phyloP scores from a whole-genome alignment of 2,888 invertebrate species.

The Zaprionus obscuricornis region DNA sequence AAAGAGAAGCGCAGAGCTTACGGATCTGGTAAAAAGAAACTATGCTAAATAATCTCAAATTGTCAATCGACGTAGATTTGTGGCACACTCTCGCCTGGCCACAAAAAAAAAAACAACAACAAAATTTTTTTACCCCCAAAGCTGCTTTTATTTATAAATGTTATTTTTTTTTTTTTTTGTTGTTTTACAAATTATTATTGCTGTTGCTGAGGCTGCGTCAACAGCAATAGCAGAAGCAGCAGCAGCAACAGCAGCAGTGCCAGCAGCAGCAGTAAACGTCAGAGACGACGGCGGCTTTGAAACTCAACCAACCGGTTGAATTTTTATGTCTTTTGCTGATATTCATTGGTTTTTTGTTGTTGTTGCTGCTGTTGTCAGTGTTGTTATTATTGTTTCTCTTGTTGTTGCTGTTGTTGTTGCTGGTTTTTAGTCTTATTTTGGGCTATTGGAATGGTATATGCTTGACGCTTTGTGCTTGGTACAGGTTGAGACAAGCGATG shows the following conservation, averaged over 20 bases:
- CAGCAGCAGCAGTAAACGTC: no score
- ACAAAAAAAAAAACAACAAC: background rate
- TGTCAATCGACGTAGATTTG: conserved; percentile 22
- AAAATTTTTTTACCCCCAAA: conserved; percentile 8
- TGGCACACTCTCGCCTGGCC: conserved; percentile 17
- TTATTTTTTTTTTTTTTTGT: conserved; percentile 15
- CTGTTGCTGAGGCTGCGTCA: conserved; percentile 20
- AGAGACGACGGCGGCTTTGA: conserved; percentile 53
- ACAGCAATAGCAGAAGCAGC: background rate
- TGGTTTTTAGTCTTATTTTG: conserved; percentile 46
- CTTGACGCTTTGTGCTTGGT: conserved; percentile 58
- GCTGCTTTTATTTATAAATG: conserved; percentile 40
- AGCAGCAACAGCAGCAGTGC: conserved; percentile 13
- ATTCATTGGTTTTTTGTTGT: conserved; percentile 28
- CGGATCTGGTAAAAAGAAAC: conserved; percentile 56
- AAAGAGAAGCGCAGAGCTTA: background rate
- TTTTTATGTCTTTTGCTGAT: conserved; percentile 69
- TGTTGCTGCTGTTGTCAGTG: conserved; percentile 33
- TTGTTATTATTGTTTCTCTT: conserved; percentile 29
- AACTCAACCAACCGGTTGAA: conserved; percentile 73
- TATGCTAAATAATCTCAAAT: no score
- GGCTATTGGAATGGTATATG: conserved; percentile 37
- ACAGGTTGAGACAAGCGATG: conserved; percentile 63
- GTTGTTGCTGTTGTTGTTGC: conserved; percentile 23
- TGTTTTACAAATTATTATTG: conserved; percentile 46